A percentile compares a stretch with the other conserved stretches of the same genome.
These are phyloP conservation scores for Zaprionus lineosus DNA, from an alignment of 2,888 invertebrate species.

Conservation along the genomic window DNA sequence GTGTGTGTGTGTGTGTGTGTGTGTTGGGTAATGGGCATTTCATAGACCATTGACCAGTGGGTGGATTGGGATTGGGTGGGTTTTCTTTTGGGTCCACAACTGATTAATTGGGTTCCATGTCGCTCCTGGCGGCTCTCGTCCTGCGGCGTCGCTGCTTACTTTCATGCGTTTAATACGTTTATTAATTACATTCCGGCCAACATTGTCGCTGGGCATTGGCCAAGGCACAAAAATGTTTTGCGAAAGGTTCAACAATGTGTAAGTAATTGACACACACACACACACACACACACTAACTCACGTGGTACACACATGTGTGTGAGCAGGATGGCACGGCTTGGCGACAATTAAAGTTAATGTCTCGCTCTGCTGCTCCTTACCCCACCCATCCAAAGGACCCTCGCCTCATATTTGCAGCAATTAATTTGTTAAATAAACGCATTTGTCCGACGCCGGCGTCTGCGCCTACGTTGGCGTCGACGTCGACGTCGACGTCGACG, in stretches of 20 bases:
- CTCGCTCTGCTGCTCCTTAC: conserved; percentile 27
- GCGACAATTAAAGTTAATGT: conserved; percentile 52
- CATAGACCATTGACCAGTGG: conserved; percentile 75
- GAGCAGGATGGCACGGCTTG: conserved; percentile 22
- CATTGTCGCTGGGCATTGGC: conserved; percentile 48
- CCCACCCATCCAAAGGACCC: not conserved
- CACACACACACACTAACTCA: conserved; percentile 9
- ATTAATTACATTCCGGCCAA: conserved; percentile 73
- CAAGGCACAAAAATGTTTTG: conserved; percentile 54
- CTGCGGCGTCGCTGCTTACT: conserved; percentile 45
- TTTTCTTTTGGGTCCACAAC: conserved; percentile 42
- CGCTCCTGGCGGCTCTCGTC: conserved; percentile 33
- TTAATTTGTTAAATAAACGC: conserved; percentile 77
- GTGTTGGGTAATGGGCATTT: conserved; percentile 69
- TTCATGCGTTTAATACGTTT: conserved; percentile 76
- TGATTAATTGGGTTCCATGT: conserved; percentile 69
- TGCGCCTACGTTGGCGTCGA: too few species aligned
- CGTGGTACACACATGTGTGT: not conserved
- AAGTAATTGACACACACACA: conserved; percentile 61
- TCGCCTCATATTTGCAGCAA: conserved; percentile 66
- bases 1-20: conserved; percentile 13
- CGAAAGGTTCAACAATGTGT: conserved; percentile 71
- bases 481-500: not conserved
- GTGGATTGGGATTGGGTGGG: conserved; percentile 13
- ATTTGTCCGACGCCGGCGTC: conserved; percentile 47